These are phyloP conservation scores for Onychostruthus taczanowskii DNA, from an alignment of 2,113 vertebrate genomes.

Conservation along the genomic window DNA sequence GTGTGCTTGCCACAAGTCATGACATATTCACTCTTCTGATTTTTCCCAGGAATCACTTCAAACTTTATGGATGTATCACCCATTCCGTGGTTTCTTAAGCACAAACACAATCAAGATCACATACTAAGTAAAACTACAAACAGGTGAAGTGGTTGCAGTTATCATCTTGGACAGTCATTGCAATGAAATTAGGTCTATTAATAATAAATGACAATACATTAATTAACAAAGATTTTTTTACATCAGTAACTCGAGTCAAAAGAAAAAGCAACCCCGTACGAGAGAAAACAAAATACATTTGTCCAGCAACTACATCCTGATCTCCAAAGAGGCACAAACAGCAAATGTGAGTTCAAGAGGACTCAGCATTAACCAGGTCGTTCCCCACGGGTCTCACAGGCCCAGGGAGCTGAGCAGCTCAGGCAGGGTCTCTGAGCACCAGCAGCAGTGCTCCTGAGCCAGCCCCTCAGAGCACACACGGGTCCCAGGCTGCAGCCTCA, in stretches of 20 bases:
- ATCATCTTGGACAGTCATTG: not conserved
- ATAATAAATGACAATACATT: not conserved
- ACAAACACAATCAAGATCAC: slow-evolving; percentile 25
- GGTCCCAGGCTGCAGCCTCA: slow-evolving; percentile 9
- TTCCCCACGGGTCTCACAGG: rapidly evolving
- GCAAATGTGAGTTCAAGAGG: not conserved
- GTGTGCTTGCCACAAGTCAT: slow-evolving; percentile 99
- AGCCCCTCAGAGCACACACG: not conserved
- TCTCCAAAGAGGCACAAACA: not conserved
- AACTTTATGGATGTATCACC: slow-evolving; percentile 98
- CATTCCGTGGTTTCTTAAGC: slow-evolving; percentile 96
- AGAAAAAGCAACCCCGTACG: not conserved
- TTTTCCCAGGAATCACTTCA: slow-evolving; percentile 99
- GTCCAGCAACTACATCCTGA: not conserved
- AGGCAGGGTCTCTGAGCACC: not conserved
- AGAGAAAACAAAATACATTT: not conserved
- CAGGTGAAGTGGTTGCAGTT: not conserved
- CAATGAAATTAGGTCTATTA: not conserved
- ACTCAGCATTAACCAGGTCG: not conserved
- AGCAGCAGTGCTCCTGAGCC: not conserved
- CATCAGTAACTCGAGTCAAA: not conserved
- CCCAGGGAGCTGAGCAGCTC: not conserved
- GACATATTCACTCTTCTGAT: slow-evolving; percentile 99
- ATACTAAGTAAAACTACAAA: not conserved
- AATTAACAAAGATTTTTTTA: not conserved